Conservation (phyloP, 2,113 vertebrate genomes). For the Antigone vipio region DNA sequence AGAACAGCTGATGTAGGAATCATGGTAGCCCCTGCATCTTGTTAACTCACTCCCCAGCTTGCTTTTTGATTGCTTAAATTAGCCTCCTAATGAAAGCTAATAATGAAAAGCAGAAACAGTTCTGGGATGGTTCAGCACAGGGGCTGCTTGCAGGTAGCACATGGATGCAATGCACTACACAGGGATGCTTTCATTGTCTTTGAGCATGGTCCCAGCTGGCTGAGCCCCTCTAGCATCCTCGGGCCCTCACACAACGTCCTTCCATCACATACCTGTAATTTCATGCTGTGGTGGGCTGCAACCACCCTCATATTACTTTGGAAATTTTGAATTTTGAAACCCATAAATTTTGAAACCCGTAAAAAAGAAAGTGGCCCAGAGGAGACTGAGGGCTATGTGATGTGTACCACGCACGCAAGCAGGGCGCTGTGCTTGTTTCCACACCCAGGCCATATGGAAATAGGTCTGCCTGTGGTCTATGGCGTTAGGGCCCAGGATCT, state of each 20-base stretch:
- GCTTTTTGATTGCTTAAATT: not conserved
- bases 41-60: not conserved
- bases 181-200: not conserved
- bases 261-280: not conserved
- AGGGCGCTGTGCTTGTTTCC: not conserved
- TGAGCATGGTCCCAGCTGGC: not conserved
- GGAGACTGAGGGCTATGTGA: fast-evolving
- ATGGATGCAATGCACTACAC: not conserved
- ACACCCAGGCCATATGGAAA: not conserved
- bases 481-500: not conserved
- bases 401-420: not conserved
- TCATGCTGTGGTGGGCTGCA: not conserved
- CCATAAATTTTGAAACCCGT: not conserved
- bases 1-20: not conserved
- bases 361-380: not conserved
- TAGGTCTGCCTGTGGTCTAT: not conserved
- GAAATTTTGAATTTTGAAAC: not conserved
- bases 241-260: not conserved
- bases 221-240: not conserved
- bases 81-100: not conserved
- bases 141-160: not conserved
- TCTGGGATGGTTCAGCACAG: not conserved
- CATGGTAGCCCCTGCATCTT: not conserved
- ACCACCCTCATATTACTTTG: not conserved
- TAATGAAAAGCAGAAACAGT: not conserved